Evolutionary conservation across 2,888 invertebrate genomes (phyloP), one percentile per base, ranked within the genome.

Genomic region (Nomada flava): DNA sequence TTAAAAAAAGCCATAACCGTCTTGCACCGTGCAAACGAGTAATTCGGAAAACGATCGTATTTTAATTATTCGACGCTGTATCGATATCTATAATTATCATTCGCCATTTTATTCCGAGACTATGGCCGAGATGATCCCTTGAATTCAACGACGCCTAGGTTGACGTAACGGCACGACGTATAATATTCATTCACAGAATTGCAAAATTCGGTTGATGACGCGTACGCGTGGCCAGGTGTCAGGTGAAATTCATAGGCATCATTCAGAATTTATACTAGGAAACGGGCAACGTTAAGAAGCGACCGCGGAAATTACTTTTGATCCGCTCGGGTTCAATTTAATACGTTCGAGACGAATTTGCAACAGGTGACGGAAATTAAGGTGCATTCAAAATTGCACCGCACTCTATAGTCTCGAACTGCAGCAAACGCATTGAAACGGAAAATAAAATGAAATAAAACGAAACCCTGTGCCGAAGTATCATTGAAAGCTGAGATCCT

Each of bases 231-330:
- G 26, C n/a, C 52, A 42, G 55, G 47, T 63, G 68, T 69, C 63
- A 44, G 50, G 55, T 50, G 68, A 78, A 57, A 69, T 18, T n/a
- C 53, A 50, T 67, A 36, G 62, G 63, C 78, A 50, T 63, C 62
- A 60, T 36, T 55, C 26, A 42, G 47, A 26, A 36, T 62, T 68
- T 78, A 36, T 36, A 60, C 68, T n/a, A 23, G 44, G 78, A 78
- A 79, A 71, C 64, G 11, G 53, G 13, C 47, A 10, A 50, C 44
- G 52, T 64, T 60, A 47, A 79, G 23, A 71, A 20, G n/a, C 18
- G 20, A 42, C 47, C 36, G 53, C 47, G 81, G 72, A 80, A 80
- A 80, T 79, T 78, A 55, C 68, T 44, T 62, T 63, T 78, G 69
- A 79, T 63, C 42, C 68, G 78, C 77, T 77, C 29, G 23, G 78